These are phyloP conservation scores for Halictus rubicundus DNA, from an alignment of 1,140 invertebrate genomes.

Conservation along the genomic window DNA sequence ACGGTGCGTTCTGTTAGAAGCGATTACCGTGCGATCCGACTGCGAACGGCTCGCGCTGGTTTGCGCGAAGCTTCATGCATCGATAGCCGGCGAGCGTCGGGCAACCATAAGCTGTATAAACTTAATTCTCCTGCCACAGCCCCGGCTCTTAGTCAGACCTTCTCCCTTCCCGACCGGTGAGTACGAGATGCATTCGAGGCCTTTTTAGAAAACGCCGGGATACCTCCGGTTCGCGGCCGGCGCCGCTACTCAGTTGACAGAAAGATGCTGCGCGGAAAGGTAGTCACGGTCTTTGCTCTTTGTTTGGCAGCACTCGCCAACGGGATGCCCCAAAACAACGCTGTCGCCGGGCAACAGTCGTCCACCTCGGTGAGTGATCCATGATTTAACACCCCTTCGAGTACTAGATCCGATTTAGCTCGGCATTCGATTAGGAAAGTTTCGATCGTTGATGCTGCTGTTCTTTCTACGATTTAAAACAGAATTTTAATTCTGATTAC, in stretches of 20 bases:
- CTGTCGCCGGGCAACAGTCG: slow-evolving; percentile 10
- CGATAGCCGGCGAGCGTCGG: not conserved
- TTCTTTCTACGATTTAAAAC: too few species aligned
- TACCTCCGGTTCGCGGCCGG: slow-evolving; percentile 1
- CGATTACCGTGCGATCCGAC: not conserved
- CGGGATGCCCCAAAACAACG: slow-evolving; percentile 43
- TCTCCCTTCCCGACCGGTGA: slow-evolving; percentile 51
- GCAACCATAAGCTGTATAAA: too few species aligned
- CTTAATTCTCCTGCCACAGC: too few species aligned
- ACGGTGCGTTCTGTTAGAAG: not conserved
- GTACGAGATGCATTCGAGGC: slow-evolving; percentile 44
- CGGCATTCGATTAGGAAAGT: too few species aligned
- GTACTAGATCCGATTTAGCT: too few species aligned
- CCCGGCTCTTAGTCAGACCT: not conserved
- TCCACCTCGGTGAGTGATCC: slow-evolving; percentile 56
- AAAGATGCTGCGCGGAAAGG: slow-evolving; percentile 72
- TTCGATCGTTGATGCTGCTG: too few species aligned
- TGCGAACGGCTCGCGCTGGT: not conserved
- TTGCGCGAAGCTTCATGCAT: too few species aligned
- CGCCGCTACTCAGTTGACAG: slow-evolving; percentile 62
- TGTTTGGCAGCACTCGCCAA: slow-evolving; percentile 43
- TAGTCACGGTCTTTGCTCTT: slow-evolving; percentile 53
- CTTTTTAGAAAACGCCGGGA: slow-evolving; percentile 49
- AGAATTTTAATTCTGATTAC: too few species aligned
- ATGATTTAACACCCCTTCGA: too few species aligned